phyloP scores from a whole-genome alignment of 2,888 invertebrate species.

The Baronia brevicornis region DNA sequence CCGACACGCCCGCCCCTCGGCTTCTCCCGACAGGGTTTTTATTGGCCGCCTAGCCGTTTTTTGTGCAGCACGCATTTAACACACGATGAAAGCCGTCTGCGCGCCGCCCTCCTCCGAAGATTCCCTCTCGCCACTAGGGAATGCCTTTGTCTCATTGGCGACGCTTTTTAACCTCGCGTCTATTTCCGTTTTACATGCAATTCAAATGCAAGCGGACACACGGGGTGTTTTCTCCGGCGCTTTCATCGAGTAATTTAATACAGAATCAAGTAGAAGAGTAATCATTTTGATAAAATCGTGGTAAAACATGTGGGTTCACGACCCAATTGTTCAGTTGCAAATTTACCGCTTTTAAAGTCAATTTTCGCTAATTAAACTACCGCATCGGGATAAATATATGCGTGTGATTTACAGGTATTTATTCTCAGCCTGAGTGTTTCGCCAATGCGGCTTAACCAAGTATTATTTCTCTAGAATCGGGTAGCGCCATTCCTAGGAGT shows the following conservation, averaged over 20 bases:
- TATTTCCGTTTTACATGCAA: conserved; percentile 30
- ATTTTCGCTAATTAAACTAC: too few relatives aligned
- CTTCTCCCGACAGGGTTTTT: conserved; percentile 69
- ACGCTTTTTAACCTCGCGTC: conserved; percentile 35
- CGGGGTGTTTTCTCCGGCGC: conserved; percentile 13
- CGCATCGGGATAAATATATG: too few relatives aligned
- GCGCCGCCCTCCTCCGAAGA: conserved; percentile 57
- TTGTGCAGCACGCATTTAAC: conserved; percentile 61
- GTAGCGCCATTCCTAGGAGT: too few relatives aligned
- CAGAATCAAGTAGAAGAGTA: too few relatives aligned
- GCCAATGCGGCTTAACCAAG: too few relatives aligned
- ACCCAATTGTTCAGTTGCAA: too few relatives aligned
- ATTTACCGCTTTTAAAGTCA: too few relatives aligned
- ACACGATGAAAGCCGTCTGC: conserved; percentile 65
- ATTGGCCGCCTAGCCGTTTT: conserved; percentile 70
- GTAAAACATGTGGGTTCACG: too few relatives aligned
- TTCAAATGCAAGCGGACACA: conserved; percentile 19
- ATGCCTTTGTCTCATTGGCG: conserved; percentile 54
- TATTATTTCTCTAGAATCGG: too few relatives aligned
- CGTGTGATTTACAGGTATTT: too few relatives aligned
- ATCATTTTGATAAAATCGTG: too few relatives aligned
- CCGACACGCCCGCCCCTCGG: conserved; percentile 67
- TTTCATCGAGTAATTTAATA: conserved; percentile 14
- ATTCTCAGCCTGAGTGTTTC: too few relatives aligned
- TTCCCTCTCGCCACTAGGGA: conserved; percentile 58